Evolutionary conservation across 2,113 vertebrate species (phyloP).

Genomic region (Leptocoma aspasia): DNA sequence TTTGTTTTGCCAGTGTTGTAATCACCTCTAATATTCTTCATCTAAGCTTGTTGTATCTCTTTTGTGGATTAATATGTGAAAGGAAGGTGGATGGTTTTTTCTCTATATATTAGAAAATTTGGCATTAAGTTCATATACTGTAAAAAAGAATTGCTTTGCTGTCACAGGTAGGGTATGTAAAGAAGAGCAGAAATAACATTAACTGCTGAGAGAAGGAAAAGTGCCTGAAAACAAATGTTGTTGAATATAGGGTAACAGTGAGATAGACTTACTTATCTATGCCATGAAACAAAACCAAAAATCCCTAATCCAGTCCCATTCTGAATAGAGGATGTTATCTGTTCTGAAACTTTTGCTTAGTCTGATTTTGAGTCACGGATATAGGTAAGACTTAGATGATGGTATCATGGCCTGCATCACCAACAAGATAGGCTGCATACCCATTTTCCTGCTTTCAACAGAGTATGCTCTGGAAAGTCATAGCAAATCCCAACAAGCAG

Average conservation of each 20-base stretch:
- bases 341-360: background rate
- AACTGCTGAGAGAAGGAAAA: background rate
- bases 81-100: background rate
- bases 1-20: background rate
- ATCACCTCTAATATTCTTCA: background rate
- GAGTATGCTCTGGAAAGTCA: background rate
- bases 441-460: background rate
- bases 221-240: background rate
- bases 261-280: background rate
- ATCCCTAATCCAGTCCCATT: background rate
- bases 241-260: background rate
- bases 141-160: background rate
- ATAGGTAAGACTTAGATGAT: background rate
- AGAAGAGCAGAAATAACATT: background rate
- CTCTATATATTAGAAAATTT: background rate
- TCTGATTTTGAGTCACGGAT: background rate
- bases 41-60: background rate
- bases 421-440: background rate
- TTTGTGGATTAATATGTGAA: background rate
- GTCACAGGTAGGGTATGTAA: background rate
- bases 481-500: background rate
- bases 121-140: background rate
- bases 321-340: background rate
- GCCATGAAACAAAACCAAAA: background rate
- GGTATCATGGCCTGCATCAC: background rate